Evolutionary conservation across 2,113 vertebrate species (phyloP).

Genomic region (Hyperopisus bebe): DNA sequence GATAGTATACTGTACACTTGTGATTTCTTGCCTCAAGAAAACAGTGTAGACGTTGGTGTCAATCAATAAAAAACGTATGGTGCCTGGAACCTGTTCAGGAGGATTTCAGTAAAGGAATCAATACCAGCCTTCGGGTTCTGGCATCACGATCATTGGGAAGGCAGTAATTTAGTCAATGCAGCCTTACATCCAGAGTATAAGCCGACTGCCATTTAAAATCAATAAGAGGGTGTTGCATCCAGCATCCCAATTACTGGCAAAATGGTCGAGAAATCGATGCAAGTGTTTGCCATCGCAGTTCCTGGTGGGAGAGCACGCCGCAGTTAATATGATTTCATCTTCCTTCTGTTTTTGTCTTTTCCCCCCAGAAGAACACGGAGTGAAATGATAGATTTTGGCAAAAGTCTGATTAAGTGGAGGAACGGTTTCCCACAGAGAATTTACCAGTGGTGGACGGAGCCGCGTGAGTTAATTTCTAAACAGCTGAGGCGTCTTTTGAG

Average conservation of each 20-base stretch:
- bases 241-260: slow-evolving; percentile 60
- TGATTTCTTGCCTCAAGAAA: slow-evolving; percentile 42
- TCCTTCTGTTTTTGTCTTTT: slow-evolving; percentile 19
- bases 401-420: slow-evolving; percentile 12
- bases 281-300: slow-evolving; percentile 52
- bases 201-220: slow-evolving; percentile 57
- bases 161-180: slow-evolving; percentile 61
- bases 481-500: neutral
- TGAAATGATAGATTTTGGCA: slow-evolving; percentile 19
- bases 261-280: slow-evolving; percentile 54
- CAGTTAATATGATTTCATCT: slow-evolving; percentile 38
- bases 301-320: slow-evolving; percentile 55
- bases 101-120: slow-evolving; percentile 65
- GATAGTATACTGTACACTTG: slow-evolving; percentile 34
- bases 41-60: slow-evolving; percentile 48
- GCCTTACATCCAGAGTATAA: slow-evolving; percentile 53
- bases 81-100: slow-evolving; percentile 50
- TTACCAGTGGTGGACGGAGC: neutral
- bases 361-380: neutral
- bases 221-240: slow-evolving; percentile 51
- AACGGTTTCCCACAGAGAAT: neutral
- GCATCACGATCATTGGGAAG: slow-evolving; percentile 58
- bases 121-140: slow-evolving; percentile 58
- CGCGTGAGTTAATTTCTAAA: neutral
- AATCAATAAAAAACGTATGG: slow-evolving; percentile 64